A percentile compares a stretch with the other conserved stretches of the same genome.
phyloP scores from a whole-genome alignment of 2,113 vertebrate species.

The Oreocharis arfaki region DNA sequence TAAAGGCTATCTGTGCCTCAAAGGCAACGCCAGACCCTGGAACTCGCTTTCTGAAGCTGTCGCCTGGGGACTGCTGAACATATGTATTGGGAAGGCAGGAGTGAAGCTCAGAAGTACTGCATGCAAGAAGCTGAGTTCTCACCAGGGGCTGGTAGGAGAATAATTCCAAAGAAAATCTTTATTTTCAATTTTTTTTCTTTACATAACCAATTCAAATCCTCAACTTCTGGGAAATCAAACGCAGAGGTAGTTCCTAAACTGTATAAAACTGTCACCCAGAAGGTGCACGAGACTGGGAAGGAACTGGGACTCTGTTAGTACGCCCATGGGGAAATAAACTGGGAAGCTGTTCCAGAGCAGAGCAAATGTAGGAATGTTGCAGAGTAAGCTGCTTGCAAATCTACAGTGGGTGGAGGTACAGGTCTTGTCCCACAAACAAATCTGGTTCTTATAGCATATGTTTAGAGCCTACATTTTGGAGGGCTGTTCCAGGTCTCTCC shows the following conservation, averaged over 20 bases:
- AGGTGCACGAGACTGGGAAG: background rate
- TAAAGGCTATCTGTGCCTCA: slow-evolving; percentile 26
- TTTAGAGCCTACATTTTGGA: background rate
- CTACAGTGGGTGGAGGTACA: background rate
- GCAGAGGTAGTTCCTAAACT: background rate
- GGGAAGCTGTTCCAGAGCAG: background rate
- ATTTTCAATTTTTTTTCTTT: background rate
- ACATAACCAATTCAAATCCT: background rate
- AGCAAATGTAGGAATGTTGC: background rate
- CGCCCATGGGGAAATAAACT: background rate
- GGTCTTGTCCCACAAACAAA: rapidly evolving
- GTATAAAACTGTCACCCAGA: background rate
- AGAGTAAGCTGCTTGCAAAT: background rate
- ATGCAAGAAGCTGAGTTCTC: background rate
- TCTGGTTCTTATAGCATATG: rapidly evolving
- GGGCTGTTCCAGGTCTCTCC: background rate
- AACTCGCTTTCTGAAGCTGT: background rate
- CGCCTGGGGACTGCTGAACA: background rate
- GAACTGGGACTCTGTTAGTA: background rate
- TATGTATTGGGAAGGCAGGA: background rate
- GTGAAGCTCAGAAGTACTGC: background rate
- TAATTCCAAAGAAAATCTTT: background rate
- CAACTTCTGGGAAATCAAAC: background rate
- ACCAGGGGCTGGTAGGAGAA: background rate
- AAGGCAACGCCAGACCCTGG: background rate